Conservation (phyloP, 2,797 vertebrate genomes). For the Enteromius radiatus region DNA sequence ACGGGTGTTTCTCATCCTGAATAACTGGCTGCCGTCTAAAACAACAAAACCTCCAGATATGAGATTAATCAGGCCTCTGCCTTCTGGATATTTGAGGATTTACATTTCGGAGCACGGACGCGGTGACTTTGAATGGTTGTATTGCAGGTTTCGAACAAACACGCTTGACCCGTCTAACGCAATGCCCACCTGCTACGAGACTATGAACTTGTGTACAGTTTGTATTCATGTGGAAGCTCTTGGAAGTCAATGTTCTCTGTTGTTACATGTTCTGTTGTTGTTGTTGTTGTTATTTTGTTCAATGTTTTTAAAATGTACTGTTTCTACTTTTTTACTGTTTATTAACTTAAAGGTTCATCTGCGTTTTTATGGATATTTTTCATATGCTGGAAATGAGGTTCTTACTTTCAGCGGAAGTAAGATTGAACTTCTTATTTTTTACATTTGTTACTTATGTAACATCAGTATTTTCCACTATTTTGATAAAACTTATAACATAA, state of each 20-base stretch:
- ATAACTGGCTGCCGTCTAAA: constrained; percentile 58
- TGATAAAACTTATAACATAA: constrained; percentile 99
- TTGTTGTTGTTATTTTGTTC: constrained; percentile 66
- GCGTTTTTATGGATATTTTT: constrained; percentile 98
- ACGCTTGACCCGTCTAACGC: constrained; percentile 49
- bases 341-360: constrained; percentile 91
- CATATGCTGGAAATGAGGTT: constrained; percentile 93
- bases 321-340: constrained; percentile 88
- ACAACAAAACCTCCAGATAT: constrained; percentile 68
- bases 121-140: constrained; percentile 49
- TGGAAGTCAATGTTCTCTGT: constrained; percentile 70
- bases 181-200: constrained; percentile 70
- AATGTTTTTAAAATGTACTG: constrained; percentile 82
- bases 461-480: constrained; percentile 98
- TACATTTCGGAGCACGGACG: constrained; percentile 60
- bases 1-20: constrained; percentile 65
- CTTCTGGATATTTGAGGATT: constrained; percentile 80
- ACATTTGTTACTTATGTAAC: constrained; percentile 99
- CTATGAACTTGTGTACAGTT: constrained; percentile 80
- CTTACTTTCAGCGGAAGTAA: constrained; percentile 95
- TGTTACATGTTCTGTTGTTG: constrained; percentile 53
- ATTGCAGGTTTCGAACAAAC: constrained; percentile 68
- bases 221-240: constrained; percentile 68
- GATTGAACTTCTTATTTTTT: constrained; percentile 95
- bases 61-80: constrained; percentile 66